Base-by-base conservation (phyloP, 2,113 vertebrate species). In the Perccottus glenii region DNA sequence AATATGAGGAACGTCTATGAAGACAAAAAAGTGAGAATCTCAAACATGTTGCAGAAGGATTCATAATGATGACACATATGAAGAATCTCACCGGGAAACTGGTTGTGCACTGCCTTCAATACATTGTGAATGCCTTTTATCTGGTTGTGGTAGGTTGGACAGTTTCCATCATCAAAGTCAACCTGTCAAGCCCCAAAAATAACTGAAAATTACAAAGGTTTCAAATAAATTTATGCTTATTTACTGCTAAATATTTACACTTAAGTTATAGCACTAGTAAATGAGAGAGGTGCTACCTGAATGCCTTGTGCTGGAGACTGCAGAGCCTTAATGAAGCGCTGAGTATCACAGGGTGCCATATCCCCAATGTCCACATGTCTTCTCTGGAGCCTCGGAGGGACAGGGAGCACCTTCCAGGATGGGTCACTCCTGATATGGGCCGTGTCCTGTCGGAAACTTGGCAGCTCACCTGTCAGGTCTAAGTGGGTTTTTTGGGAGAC, bases 131-230 rank as follows among this genome's bases (percentile, higher is more conserved):
- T 88, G 42, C 92, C 92, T 81, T 88, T 94, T 57, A 94, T 91
- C 80, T 94, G 93, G 82, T 94, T 94, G 83, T 67, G 65, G 70
- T 84, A 94, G 0, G 91, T 93, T 0, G 91, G 93, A 38, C 92
- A 93, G 70, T 94, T 94, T 8, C 92, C 91, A 78, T 94, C 93
- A 71, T 94, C 93, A 68, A 94, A 95, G 83, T 94, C 93, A 55
- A 94, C 85, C 93, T 94, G 74, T 2, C 9, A 42, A 67, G 68
- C 9, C 19, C 19, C 38, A 71, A 50, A 53, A 49, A 42, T 5
- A 35, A 33, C 1, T 4, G 40, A 40, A 32, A 4, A 1, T 58
- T 43, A 8, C 5, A 33, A 52, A 27, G 19, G 19, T 27, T 27
- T 27, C 3, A 3, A 27, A 27, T 27, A 27, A 27, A 27, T 27